Evolutionary conservation across 1,140 invertebrate genomes (phyloP), one percentile per base, ranked within the genome.

Genomic region (Camponotus pennsylvanicus): DNA sequence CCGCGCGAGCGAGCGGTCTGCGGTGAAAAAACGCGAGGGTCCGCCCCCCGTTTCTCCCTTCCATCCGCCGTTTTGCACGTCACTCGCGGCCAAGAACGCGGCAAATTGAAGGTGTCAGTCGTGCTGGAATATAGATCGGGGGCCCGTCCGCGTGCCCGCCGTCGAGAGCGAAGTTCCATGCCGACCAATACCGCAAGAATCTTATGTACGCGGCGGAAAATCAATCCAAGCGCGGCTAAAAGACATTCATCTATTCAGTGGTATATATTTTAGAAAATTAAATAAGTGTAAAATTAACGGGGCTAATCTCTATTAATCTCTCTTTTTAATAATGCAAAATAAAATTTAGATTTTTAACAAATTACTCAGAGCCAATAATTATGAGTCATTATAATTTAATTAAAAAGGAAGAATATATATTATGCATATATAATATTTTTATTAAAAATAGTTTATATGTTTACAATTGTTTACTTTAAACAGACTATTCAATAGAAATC

Each of bases 21-120:
- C 66, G 64, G 40, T 52, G 52, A 78, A 82, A 63, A 61, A 64
- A 69, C 32, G 32, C 71, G 2, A 9, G 8, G 21, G 8, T 7
- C 32, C 37, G 27, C 40, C 69, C 34, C 32, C 21, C 18, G 27
- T 32, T 42, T 11, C n/a, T n/a, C 37, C n/a, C 55, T 34, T 69
- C 55, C 42, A 42, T 59, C 49, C 66, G 55, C 32, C 49, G 67
- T 83, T 87, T 87, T 84, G 79, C 79, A 80, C 86, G 77, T 87
- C 86, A 87, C 85, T 86, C 85, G 79, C 67, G 67, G 85, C 66
- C 70, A 78, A 42, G n/a, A 45, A 57, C 49, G 61, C 69, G 88
- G 86, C 76, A 89, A 87, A 89, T 89, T 89, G 88, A 76, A 75
- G 75, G 75, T 86, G 88, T 79, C 88, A 89, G 86, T 76, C 57